Conservation (phyloP, 2,797 vertebrate genomes). For the Gallinago solitaria region DNA sequence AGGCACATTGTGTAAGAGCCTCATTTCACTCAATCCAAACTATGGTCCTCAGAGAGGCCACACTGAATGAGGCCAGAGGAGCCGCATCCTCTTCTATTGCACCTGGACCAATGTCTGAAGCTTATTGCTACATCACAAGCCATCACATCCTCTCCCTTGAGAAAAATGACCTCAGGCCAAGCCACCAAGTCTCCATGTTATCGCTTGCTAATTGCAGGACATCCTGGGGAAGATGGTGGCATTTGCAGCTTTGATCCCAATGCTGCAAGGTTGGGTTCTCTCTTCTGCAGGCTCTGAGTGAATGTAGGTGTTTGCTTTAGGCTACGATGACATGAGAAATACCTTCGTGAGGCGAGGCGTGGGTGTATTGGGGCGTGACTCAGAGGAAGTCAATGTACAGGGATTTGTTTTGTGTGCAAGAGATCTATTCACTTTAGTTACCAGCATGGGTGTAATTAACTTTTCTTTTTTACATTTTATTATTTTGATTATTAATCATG, state of each 20-base stretch:
- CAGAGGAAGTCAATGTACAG: conserved; percentile 74
- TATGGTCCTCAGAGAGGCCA: background rate
- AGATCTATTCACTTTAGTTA: conserved; percentile 75
- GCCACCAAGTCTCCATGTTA: background rate
- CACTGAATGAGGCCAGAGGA: background rate
- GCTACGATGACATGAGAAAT: conserved; percentile 78
- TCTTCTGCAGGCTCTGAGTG: background rate
- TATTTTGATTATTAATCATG: conserved; percentile 74
- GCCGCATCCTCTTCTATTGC: background rate
- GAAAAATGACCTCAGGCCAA: conserved; percentile 12
- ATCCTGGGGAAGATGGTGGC: conserved; percentile 45
- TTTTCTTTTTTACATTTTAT: conserved; percentile 73
- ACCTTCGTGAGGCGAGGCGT: conserved; percentile 78
- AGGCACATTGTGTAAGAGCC: background rate
- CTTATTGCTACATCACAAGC: background rate
- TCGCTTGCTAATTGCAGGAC: conserved; percentile 49
- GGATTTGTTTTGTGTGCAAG: conserved; percentile 74
- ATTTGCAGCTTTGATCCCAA: conserved; percentile 22
- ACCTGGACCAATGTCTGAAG: background rate
- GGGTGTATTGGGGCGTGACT: conserved; percentile 77
- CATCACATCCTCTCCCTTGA: background rate
- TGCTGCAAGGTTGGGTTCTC: background rate
- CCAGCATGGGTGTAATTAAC: conserved; percentile 68
- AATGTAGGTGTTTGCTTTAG: conserved; percentile 75
- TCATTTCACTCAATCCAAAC: background rate